Evolutionary conservation across 2,888 invertebrate species (phyloP), one percentile per base, ranked within the genome.

Genomic region (Drosophila algonquin): DNA sequence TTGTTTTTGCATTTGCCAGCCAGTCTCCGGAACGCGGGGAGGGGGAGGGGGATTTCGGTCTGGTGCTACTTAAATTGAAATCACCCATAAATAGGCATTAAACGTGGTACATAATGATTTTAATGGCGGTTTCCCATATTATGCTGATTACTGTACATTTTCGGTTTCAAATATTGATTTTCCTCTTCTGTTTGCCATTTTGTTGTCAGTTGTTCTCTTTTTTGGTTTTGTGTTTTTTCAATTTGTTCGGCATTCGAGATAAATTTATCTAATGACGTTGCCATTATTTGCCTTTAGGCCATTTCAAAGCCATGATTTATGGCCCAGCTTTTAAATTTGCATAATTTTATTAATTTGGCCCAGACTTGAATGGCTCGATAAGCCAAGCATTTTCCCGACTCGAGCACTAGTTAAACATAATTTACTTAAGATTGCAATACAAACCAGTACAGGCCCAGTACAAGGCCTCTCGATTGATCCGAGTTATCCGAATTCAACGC

Each of bases 41-140:
- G 21, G 21, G 3, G 21, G 21, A 3, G 21, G 1, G 21, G 7
- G 40, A 7, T n/a, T 16, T 18, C 21, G 21, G 10, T 55, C 60
- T 30, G 44, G 51, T 24, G 40, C 65, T 60, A 58, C 63, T 84
- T 61, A 63, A 80, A 82, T 81, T 87, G 70, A 85, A 87, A 76
- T 75, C 72, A 69, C 63, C 70, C 61, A 63, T 77, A 79, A 81
- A 81, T 72, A 57, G 77, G 75, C 75, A 79, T 79, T 79, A 62
- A 65, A 63, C 56, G 73, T 63, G 61, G 47, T 51, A 53, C 68
- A 76, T 76, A 74, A 74, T 74, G 74, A 75, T 74, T 76, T 76
- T 74, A 75, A 74, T 74, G 70, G 76, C 76, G 76, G 63, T 76
- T 76, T 75, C 58, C 56, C 57, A 67, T 73, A 76, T 76, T 73